Evolutionary conservation across 2,797 vertebrate genomes (phyloP), one percentile per base, ranked within the genome.

Genomic region (Leptoclinus maculatus): DNA sequence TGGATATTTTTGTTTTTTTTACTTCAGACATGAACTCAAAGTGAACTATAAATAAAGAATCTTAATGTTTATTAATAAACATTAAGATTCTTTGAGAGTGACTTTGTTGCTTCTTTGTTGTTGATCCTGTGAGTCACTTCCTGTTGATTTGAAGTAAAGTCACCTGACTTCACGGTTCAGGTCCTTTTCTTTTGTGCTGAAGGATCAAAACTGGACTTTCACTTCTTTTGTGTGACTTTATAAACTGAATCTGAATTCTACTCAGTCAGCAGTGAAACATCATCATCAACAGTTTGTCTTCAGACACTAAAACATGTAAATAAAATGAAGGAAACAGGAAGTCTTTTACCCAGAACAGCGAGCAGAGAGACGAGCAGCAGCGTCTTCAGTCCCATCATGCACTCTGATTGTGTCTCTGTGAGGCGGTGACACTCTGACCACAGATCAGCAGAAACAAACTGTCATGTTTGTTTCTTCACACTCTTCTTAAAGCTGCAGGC

Each of bases 361-460:
- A 87, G 73, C 53, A 87, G 67, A 0, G 14, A 39, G 23, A 45
- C 1, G 2, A 87, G 75, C 76, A 70, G 13, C 59, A 65, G 56
- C 34, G 3, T 56, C 78, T 73, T 83, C 62, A 25, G 17, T 58
- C 36, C 74, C 79, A 83, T 87, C 36, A 39, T 73, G 74, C 65
- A 32, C 66, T 32, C 25, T 79, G 21, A 8, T 16, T 29, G 54
- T 16, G 53, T 53, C 43, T 45, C 23, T 25, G 51, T 54, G 51
- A 54, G 51, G 51, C 23, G 2, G 23, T 13, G 12, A 47, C 45
- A 47, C 45, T 47, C n/a, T 23, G n/a, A 57, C 54, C 54, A 29
- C 54, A 57, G 54, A 57, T 8, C 23, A 54, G 51, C 51, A 21
- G 21, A 1, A 49, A 17, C 41, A 23, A 51, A 27, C 51, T 14